These are phyloP conservation scores for Mugil cephalus DNA, from an alignment of 2,113 vertebrate species.

Conservation along the genomic window DNA sequence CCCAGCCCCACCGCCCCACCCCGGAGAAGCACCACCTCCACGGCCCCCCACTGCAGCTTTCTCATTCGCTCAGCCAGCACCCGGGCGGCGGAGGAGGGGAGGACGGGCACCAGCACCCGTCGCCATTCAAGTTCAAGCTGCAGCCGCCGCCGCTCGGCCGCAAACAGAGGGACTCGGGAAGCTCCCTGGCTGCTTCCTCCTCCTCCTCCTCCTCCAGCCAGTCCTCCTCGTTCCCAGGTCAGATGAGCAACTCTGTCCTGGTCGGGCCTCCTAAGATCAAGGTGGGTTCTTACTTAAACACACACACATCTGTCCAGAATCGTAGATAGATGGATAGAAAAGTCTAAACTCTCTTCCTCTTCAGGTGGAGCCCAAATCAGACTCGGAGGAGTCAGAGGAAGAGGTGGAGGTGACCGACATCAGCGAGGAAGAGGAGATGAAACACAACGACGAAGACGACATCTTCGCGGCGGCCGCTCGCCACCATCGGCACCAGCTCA, in stretches of 20 bases:
- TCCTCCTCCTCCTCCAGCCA: slow-evolving; percentile 65
- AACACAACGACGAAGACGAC: slow-evolving; percentile 55
- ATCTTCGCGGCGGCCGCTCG: slow-evolving; percentile 62
- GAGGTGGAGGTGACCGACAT: slow-evolving; percentile 94
- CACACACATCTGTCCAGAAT: not conserved
- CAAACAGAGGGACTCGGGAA: slow-evolving; percentile 84
- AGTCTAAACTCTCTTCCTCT: not conserved
- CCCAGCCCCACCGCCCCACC: slow-evolving; percentile 89
- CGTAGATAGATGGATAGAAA: not conserved
- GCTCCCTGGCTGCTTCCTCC: slow-evolving; percentile 57
- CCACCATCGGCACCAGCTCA: slow-evolving; percentile 33
- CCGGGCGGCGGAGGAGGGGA: slow-evolving; percentile 75
- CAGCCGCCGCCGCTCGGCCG: slow-evolving; percentile 91
- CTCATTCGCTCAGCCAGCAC: slow-evolving; percentile 71
- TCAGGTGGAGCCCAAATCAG: slow-evolving; percentile 91
- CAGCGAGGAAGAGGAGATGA: slow-evolving; percentile 86
- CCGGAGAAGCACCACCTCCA: slow-evolving; percentile 78
- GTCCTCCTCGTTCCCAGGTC: slow-evolving; percentile 62
- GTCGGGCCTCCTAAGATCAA: slow-evolving; percentile 88
- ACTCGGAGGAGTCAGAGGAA: slow-evolving; percentile 89
- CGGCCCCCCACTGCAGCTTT: slow-evolving; percentile 69
- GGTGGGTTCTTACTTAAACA: slow-evolving; percentile 56
- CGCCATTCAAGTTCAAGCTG: slow-evolving; percentile 93
- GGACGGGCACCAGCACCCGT: slow-evolving; percentile 76
- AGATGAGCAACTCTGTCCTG: slow-evolving; percentile 42